Evolutionary conservation across 2,113 vertebrate species (phyloP).

Genomic region (Phalacrocorax carbo): DNA sequence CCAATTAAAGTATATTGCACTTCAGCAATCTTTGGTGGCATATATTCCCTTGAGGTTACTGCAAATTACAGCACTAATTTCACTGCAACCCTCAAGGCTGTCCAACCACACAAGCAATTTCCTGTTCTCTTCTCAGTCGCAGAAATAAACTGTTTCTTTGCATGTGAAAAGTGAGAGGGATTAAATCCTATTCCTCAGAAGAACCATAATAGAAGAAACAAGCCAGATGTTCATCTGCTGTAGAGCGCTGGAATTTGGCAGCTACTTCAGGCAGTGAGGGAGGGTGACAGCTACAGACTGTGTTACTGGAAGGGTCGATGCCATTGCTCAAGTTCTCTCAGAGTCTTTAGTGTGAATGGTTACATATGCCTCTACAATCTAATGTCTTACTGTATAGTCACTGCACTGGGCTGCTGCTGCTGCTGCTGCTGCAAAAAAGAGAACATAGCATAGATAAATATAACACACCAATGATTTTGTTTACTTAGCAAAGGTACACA

Average conservation of each 20-base stretch:
- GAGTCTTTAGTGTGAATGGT: not conserved
- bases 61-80: constrained; percentile 23
- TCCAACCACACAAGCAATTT: not conserved
- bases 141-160: not conserved
- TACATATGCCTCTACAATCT: not conserved
- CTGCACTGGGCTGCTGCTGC: not conserved
- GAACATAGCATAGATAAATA: not conserved
- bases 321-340: not conserved
- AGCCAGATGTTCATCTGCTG: not conserved
- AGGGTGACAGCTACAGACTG: not conserved
- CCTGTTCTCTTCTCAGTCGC: not conserved
- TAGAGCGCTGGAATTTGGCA: not conserved
- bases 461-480: not conserved
- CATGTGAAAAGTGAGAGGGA: not conserved
- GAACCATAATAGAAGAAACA: not conserved
- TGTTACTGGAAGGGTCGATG: not conserved
- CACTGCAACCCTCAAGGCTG: not conserved
- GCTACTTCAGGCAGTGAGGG: not conserved
- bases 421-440: not conserved
- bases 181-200: not conserved
- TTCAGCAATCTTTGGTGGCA: not conserved
- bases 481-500: not conserved
- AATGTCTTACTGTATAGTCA: not conserved
- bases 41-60: not conserved
- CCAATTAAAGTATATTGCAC: not conserved